These are phyloP conservation scores for Bergia sp. DNA, from an alignment of 92 coral and sea anemone genomes.

Conservation along the genomic window DNA sequence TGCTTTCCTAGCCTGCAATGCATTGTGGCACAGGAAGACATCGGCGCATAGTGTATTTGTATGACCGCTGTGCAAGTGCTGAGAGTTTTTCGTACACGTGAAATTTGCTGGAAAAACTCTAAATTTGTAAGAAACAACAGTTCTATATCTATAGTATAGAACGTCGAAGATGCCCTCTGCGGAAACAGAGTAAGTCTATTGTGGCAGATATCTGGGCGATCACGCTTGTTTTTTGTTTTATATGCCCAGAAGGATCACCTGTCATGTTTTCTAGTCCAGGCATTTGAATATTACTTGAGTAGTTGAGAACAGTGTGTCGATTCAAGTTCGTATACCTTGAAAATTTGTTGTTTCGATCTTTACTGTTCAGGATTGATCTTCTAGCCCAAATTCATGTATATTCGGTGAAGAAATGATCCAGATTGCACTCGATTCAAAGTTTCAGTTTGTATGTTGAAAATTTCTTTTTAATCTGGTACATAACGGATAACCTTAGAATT, in stretches of 20 bases:
- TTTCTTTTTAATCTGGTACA: too few relatives aligned
- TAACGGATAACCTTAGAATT: too few relatives aligned
- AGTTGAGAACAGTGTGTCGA: too few relatives aligned
- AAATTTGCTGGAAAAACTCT: background rate
- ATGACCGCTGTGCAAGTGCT: conserved; percentile 9
- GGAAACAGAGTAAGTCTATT: conserved; percentile 14
- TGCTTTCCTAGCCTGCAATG: background rate
- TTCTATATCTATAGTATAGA: background rate
- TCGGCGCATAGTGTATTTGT: conserved; percentile 4
- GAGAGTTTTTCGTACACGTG: conserved; percentile 2
- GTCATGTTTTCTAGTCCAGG: too few relatives aligned
- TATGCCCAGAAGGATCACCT: background rate
- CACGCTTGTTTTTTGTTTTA: conserved; percentile 14
- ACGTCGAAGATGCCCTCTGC: conserved; percentile 9
- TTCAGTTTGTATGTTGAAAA: too few relatives aligned
- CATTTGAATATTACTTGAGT: too few relatives aligned
- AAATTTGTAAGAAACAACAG: background rate
- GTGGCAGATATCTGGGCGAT: background rate
- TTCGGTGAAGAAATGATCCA: too few relatives aligned
- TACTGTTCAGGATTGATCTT: too few relatives aligned
- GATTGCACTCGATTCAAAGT: too few relatives aligned
- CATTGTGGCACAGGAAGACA: background rate
- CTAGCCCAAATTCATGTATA: too few relatives aligned
- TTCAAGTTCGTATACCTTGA: too few relatives aligned
- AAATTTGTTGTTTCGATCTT: too few relatives aligned